phyloP scores from a whole-genome alignment of 2,113 vertebrate genomes.

The Barnardius zonarius region DNA sequence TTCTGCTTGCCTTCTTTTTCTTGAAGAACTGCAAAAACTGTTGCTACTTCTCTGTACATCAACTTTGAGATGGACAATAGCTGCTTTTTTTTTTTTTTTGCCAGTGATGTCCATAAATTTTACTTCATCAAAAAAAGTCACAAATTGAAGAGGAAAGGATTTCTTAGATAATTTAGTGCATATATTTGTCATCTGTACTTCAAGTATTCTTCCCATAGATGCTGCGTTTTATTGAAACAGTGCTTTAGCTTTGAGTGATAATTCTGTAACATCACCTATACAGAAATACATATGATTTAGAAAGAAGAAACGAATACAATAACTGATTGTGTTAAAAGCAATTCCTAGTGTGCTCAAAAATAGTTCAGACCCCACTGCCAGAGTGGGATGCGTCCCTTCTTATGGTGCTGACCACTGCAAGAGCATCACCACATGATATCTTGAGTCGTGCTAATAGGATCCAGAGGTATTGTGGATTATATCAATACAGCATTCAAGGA shows the following conservation, averaged over 20 bases:
- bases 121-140: rapidly evolving
- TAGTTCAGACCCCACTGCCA: not conserved
- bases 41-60: not conserved
- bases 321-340: not conserved
- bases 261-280: not conserved
- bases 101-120: not conserved
- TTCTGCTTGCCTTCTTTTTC: not conserved
- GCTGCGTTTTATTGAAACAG: not conserved
- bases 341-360: not conserved
- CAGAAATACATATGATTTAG: not conserved
- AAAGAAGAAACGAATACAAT: not conserved
- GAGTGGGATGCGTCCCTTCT: not conserved
- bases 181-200: not conserved
- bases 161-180: not conserved
- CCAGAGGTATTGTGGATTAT: not conserved
- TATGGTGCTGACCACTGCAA: rapidly evolving
- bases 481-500: not conserved
- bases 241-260: not conserved
- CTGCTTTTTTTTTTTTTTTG: not conserved
- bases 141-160: not conserved
- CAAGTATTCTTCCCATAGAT: not conserved
- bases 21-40: not conserved
- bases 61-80: not conserved
- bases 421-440: not conserved
- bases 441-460: not conserved